Conservation (phyloP, 1,140 invertebrate genomes). For the Pseudomyrmex gracilis region DNA sequence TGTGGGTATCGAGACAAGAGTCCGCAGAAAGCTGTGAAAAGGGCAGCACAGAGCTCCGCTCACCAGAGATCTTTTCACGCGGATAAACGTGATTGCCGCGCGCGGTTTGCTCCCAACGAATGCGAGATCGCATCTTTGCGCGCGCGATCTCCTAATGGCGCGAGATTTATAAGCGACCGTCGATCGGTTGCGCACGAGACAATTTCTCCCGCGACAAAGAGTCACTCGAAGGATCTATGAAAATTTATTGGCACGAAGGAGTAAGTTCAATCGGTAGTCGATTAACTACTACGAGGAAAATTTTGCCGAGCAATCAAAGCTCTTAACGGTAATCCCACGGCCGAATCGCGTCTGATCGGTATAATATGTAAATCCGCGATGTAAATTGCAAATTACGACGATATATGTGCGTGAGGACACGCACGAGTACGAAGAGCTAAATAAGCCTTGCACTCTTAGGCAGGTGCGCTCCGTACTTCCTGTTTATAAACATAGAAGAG, state of each 20-base stretch:
- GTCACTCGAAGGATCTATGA: constrained; percentile 27
- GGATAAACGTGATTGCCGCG: constrained; percentile 62
- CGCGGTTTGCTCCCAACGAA: constrained; percentile 61
- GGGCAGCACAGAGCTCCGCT: not conserved
- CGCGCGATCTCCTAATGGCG: constrained; percentile 59
- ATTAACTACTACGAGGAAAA: constrained; percentile 26
- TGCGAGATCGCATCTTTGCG: constrained; percentile 48
- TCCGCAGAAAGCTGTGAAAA: constrained; percentile 21
- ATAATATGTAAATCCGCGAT: constrained; percentile 63
- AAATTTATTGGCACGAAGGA: constrained; percentile 46
- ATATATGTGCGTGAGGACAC: constrained; percentile 10
- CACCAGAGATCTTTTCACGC: constrained; percentile 50
- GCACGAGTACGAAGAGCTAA: not conserved
- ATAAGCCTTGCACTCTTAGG: constrained; percentile 18
- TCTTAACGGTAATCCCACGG: constrained; percentile 51
- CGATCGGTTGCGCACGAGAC: constrained; percentile 48
- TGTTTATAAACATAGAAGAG: constrained; percentile 34
- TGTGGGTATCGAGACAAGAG: constrained; percentile 21
- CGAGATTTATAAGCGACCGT: constrained; percentile 61
- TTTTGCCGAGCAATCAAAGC: not conserved
- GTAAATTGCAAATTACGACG: constrained; percentile 64
- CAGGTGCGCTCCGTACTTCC: constrained; percentile 33
- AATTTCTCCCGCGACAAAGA: constrained; percentile 50
- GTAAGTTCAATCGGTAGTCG: constrained; percentile 12
- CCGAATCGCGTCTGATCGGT: constrained; percentile 28